These are phyloP conservation scores for Phrynosoma platyrhinos DNA, from an alignment of 2,113 vertebrate genomes.

Conservation along the genomic window DNA sequence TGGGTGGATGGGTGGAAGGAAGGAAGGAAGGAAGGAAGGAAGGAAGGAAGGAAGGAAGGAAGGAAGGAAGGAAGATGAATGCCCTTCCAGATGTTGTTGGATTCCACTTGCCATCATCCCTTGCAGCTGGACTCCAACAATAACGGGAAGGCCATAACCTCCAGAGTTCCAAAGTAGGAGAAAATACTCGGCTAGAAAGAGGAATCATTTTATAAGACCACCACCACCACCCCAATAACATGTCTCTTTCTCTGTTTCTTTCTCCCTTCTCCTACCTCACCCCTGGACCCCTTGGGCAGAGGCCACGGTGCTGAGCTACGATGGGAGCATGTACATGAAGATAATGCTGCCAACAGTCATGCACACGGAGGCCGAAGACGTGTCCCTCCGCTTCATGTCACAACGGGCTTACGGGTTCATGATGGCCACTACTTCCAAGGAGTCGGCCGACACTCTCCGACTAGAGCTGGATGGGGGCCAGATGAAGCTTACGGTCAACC, in stretches of 20 bases:
- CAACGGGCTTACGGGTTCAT: constrained; percentile 93
- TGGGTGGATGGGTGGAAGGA: no score
- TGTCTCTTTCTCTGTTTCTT: neutral
- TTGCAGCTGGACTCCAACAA: no score
- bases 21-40: no score
- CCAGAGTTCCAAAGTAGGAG: no score
- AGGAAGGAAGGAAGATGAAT: no score
- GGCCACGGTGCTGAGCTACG: constrained; percentile 92
- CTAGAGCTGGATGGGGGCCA: constrained; percentile 92
- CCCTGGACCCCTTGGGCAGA: constrained; percentile 73
- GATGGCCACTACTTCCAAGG: constrained; percentile 94
- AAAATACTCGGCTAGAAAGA: no score
- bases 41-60: no score
- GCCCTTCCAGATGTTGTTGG: no score
- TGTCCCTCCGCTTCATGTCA: constrained; percentile 94
- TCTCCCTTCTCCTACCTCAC: fast-evolving
- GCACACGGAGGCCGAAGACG: constrained; percentile 94
- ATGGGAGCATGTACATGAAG: constrained; percentile 96
- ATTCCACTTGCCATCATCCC: neutral
- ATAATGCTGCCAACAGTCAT: constrained; percentile 86
- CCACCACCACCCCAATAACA: no score
- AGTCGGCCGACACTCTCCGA: constrained; percentile 93
- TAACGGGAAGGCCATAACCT: no score
- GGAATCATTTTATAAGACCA: no score
- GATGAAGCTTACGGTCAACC: constrained; percentile 95